phyloP scores from a whole-genome alignment of 2,888 invertebrate species.

The Panorpa germanica region DNA sequence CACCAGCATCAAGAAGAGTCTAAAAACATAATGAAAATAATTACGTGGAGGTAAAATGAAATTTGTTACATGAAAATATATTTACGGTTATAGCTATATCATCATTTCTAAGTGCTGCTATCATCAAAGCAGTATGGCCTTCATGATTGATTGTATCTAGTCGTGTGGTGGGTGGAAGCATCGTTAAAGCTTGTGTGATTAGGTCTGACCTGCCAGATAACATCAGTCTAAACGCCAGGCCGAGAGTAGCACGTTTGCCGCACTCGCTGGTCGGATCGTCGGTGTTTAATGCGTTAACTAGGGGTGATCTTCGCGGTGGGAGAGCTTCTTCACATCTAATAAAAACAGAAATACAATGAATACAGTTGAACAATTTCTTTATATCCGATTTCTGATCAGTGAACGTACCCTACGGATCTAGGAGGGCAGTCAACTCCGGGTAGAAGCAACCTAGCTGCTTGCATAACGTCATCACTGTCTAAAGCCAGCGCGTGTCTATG shows the following conservation, averaged over 20 bases:
- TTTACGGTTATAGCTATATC: conserved; percentile 48
- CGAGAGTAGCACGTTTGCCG: conserved; percentile 42
- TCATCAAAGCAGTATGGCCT: conserved; percentile 69
- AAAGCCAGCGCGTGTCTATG: conserved; percentile 58
- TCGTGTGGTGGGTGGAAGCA: conserved; percentile 48
- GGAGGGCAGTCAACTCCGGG: conserved; percentile 84
- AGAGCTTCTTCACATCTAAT: conserved; percentile 17
- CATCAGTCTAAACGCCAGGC: conserved; percentile 64
- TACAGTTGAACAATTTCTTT: conserved; percentile 22
- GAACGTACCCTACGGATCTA: conserved; percentile 41
- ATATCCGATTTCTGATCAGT: no score
- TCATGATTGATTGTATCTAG: conserved; percentile 59
- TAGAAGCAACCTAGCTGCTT: conserved; percentile 66
- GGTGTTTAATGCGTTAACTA: conserved; percentile 15
- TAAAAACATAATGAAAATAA: conserved; percentile 17
- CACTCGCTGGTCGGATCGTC: conserved; percentile 24
- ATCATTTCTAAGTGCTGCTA: conserved; percentile 62
- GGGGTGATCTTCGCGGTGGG: conserved; percentile 14
- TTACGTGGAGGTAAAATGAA: conserved; percentile 2
- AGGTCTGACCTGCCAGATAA: conserved; percentile 64
- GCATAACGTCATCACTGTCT: conserved; percentile 74
- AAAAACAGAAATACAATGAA: conserved; percentile 6
- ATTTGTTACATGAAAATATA: conserved; percentile 1
- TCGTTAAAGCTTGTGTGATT: conserved; percentile 52
- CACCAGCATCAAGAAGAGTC: conserved; percentile 59